A percentile compares a stretch with the other conserved stretches of the same genome.
Conservation (phyloP, 2,113 vertebrate species). For the Anseranas semipalmata region DNA sequence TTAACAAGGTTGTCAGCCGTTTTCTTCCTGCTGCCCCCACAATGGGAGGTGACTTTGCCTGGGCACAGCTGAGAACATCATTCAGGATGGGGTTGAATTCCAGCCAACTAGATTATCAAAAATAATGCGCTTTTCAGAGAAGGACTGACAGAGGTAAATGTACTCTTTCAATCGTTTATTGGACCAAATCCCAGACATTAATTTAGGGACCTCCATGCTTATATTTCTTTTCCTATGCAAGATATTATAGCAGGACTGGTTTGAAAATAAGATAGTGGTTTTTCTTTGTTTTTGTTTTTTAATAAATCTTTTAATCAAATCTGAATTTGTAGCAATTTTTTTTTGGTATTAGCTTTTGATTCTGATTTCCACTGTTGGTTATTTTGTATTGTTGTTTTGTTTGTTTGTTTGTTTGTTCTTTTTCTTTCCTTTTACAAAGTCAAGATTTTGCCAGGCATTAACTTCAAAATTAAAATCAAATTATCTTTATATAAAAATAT, state of each 20-base stretch:
- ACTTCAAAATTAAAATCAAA: background rate
- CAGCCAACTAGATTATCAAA: background rate
- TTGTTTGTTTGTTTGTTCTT: background rate
- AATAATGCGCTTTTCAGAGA: background rate
- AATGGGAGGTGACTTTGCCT: background rate
- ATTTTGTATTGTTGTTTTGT: background rate
- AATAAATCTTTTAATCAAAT: background rate
- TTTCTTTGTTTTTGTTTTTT: background rate
- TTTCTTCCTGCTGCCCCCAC: background rate
- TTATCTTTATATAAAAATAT: background rate
- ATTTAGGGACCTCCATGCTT: background rate
- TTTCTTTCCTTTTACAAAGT: background rate
- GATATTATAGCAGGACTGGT: background rate
- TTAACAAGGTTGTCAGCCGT: background rate
- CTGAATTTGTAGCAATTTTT: rapidly evolving
- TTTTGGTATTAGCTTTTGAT: background rate
- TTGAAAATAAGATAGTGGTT: background rate
- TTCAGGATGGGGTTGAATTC: background rate
- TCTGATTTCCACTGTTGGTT: rapidly evolving
- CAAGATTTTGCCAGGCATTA: background rate
- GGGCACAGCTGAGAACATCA: rapidly evolving
- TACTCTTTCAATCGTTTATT: background rate
- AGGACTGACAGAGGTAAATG: background rate
- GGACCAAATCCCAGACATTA: background rate
- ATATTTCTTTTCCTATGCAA: background rate